Percentiles rank a stretch among this genome's conserved stretches.
phyloP scores from a whole-genome alignment of 2,797 vertebrate species.

The Mergus octosetaceus region DNA sequence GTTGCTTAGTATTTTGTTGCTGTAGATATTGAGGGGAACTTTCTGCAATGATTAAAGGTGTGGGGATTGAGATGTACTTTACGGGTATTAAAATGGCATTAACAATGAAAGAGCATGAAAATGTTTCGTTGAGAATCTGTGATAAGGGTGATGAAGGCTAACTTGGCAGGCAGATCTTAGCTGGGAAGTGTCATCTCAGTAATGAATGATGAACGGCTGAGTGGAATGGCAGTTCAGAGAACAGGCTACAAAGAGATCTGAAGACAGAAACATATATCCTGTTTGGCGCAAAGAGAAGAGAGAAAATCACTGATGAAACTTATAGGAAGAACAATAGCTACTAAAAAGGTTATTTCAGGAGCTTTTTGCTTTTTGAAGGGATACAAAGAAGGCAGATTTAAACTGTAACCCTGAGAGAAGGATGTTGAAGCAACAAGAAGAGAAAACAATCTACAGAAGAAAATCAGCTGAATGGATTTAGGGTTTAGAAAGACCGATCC shows the following conservation, averaged over 20 bases:
- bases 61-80: background rate
- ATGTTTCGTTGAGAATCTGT: background rate
- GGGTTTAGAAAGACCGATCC: background rate
- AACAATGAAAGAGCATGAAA: background rate
- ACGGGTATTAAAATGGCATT: background rate
- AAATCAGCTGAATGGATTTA: background rate
- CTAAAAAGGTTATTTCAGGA: background rate
- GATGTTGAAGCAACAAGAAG: background rate
- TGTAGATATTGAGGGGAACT: fast-evolving
- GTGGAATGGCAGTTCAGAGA: background rate
- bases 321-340: background rate
- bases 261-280: background rate
- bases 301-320: background rate
- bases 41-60: background rate
- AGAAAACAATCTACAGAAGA: background rate
- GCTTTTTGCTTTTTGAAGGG: background rate
- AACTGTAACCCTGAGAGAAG: background rate
- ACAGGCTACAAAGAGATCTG: background rate
- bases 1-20: background rate
- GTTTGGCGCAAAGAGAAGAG: background rate
- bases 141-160: background rate
- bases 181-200: background rate
- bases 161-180: background rate
- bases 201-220: background rate
- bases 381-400: background rate